Base-by-base conservation (phyloP, 2,113 vertebrate species). In the Salvelinus namaycush region DNA sequence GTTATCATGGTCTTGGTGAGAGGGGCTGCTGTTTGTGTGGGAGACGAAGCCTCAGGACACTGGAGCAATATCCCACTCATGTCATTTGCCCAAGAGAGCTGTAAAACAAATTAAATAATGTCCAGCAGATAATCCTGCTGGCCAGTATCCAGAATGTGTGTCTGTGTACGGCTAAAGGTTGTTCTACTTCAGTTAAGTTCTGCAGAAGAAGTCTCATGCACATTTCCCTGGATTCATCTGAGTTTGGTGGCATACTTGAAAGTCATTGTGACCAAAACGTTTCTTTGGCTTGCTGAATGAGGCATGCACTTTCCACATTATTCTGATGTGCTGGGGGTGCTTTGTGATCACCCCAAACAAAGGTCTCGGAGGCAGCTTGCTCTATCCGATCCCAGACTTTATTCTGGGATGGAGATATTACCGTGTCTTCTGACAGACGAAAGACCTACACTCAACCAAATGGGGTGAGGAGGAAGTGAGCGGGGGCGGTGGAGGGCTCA, bases 201-300 rank as follows among this genome's bases (percentile, higher is more conserved):
- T 44, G 39, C 39, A 3, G 39, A 11, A 11, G 39, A 44, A 44
- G 39, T 44, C 9, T 88, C 84, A 84, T 86, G 72, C 75, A 78
- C 75, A 85, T 85, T 88, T 84, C 73, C 70, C 24, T 26, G 68
- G 84, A 75, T 78, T 86, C 88, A 84, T 89, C 84, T 87, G 39
- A 44, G 39, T 44, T 89, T 86, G 87, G 78, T 67, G 62, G 74
- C 74, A 79, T 11, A 64, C 20, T 44, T 44, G 39, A 64, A 24
- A 24, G 79, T 82, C 44, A 68, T 76, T 11, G 5, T 77, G 80
- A 80, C 71, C 74, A 14, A 79, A 74, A 62, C 62, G 0, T 13
- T 14, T 34, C 74, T 84, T 81, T 66, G 44, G 71, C 82, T 86
- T 86, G 87, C 75, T 85, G 76, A 91, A 84, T 78, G 77, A 77